Conservation (phyloP, 2,797 vertebrate species). For the Gambusia yucatana region DNA sequence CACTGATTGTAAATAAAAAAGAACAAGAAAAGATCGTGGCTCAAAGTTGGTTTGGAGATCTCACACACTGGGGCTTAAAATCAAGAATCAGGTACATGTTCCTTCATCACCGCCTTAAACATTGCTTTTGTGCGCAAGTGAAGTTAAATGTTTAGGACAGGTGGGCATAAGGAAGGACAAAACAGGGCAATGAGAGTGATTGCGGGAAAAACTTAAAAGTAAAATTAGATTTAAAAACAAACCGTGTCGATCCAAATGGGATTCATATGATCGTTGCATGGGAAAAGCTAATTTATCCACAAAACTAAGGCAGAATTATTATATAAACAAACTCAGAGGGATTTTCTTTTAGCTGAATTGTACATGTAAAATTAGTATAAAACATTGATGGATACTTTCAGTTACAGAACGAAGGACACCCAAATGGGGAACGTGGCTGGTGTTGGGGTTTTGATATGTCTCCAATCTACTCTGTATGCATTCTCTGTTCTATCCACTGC, state of each 20-base stretch:
- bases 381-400: neutral
- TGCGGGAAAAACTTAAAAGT: conserved; percentile 36
- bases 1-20: conserved; percentile 67
- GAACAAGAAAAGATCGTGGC: conserved; percentile 64
- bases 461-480: conserved; percentile 29
- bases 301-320: conserved; percentile 58
- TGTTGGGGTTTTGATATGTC: conserved; percentile 25
- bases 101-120: conserved; percentile 51
- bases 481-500: conserved; percentile 15
- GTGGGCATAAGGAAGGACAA: conserved; percentile 18
- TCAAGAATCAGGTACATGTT: conserved; percentile 68
- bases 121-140: conserved; percentile 50
- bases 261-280: conserved; percentile 69
- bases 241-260: conserved; percentile 78
- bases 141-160: conserved; percentile 37
- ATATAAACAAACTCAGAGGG: conserved; percentile 46
- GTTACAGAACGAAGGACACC: conserved; percentile 4
- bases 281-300: conserved; percentile 49
- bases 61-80: conserved; percentile 86
- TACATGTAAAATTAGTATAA: conserved; percentile 15
- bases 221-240: conserved; percentile 70
- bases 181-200: conserved; percentile 21
- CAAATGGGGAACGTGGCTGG: conserved; percentile 22
- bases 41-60: conserved; percentile 78
- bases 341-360: conserved; percentile 29